Evolutionary conservation across 37 sponge, comb jelly and placozoan species (phyloP), one percentile per base, ranked within the genome.

Genomic region (Diacarnus erythraeanus): DNA sequence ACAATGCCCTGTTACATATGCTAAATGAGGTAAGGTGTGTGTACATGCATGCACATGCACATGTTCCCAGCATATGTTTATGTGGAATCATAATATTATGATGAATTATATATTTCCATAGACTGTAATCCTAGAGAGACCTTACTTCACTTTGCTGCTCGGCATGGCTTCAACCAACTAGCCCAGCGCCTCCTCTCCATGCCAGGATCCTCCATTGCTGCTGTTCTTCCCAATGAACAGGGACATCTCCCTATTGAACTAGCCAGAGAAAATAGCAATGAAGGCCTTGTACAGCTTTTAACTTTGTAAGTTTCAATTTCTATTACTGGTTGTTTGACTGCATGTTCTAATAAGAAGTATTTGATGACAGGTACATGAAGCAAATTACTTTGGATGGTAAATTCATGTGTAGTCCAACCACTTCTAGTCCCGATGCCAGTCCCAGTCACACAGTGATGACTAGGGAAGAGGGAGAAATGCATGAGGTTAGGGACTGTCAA

Each of bases 101-200:
- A 10, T 22, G 51, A 47, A 15, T 47, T 18, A 17, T 43, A 71
- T 39, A 34, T n/a, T n/a, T n/a, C n/a, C 38, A n/a, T 34, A 68
- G 69, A 30, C 38, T 68, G 38, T 67, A 17, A 72, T 0, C 74
- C 72, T 2, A 51, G 35, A 26, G 61, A 74, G 59, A 89, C 89
- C 29, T 73, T 89, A 25, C 84, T 89, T 20, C 89, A 89, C 69
- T 83, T 89, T 72, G 84, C 89, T 26, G 78, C 84, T 2, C 57
- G 73, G 8, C 79, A 79, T 39, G 30, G 66, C 59, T 84, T 89
- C 57, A 78, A 35, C 34, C 27, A 26, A 0, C 80, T 89, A 15
- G 40, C 74, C 15, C 39, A 36, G 37, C 63, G 71, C 42, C 84
- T 89, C 30, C 58, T 89, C 47, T 40, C 69, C 1, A 57, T 89